phyloP scores from a whole-genome alignment of 92 coral and sea anemone species.

The Porites lobata region DNA sequence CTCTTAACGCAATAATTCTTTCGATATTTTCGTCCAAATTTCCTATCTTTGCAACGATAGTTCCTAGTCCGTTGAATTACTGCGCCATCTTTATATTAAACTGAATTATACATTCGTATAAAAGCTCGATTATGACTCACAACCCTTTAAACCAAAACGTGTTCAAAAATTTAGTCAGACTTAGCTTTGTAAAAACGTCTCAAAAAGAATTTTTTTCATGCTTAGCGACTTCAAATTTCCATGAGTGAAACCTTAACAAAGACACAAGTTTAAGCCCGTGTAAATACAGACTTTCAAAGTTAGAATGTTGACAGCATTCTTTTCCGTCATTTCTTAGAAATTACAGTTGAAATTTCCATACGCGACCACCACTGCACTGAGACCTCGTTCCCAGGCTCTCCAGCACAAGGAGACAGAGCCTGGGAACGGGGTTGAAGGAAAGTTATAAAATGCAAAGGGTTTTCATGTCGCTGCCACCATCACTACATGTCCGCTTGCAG shows the following conservation, averaged over 20 bases:
- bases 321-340: background rate
- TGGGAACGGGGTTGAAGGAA: too few species aligned
- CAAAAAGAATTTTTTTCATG: background rate
- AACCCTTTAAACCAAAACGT: conserved; percentile 9
- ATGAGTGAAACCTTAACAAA: background rate
- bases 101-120: background rate
- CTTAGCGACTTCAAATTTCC: background rate
- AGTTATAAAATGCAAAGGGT: too few species aligned
- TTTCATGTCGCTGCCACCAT: too few species aligned
- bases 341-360: too few species aligned
- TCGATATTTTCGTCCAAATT: background rate
- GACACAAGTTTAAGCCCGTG: background rate
- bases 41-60: background rate
- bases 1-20: background rate
- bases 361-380: too few species aligned
- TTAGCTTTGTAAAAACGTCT: background rate
- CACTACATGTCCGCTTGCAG: too few species aligned
- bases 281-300: conserved; percentile 1
- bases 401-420: too few species aligned
- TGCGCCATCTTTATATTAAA: background rate
- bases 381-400: too few species aligned
- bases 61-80: background rate
- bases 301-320: background rate
- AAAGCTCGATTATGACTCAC: background rate
- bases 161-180: background rate